Evolutionary conservation across 2,888 invertebrate species (phyloP), one percentile per base, ranked within the genome.

Genomic region (Eupithecia tripunctaria): DNA sequence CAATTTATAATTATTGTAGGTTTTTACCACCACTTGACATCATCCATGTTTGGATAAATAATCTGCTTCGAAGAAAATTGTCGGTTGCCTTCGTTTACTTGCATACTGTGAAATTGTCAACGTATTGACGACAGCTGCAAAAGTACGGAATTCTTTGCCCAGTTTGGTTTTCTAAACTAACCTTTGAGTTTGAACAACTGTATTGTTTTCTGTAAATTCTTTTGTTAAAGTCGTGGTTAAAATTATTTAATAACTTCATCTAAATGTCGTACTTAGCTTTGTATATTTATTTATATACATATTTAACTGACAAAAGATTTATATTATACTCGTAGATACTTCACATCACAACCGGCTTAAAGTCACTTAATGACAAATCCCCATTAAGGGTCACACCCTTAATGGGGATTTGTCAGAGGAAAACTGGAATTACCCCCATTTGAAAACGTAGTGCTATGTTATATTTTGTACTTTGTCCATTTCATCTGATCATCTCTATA

Each of bases 21-120:
- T 47, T 69, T 10, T 62, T 27, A 62, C 62, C 62, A n/a, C 41
- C 5, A 25, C 65, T 62, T 67, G 41, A 67, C 63, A 74, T 68
- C 21, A 69, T 7, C 71, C 74, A 67, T 70, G 67, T 69, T 71
- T 68, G 64, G 65, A 47, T 60, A 68, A 71, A 70, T 66, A 73
- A 74, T 73, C 68, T 38, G 65, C 68, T 76, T 70, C 74, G 51
- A n/a, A 38, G 72, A 75, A 78, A 66, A 65, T 66, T 68, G 76
- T 67, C 76, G 76, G 75, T 75, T 27, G 51, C 47, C 59, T 27
- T n/a, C 36, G 18, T 59, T 65, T 60, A 25, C 36, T 27, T 25
- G 38, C 27, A 14, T 68, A 72, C 56, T 29, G 38, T 66, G 47
- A 68, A 68, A 74, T 72, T 72, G 76, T 76, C 68, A 6, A 29